Evolutionary conservation across 2,888 invertebrate species (phyloP), one percentile per base, ranked within the genome.

Genomic region (Autographa pulchrina): DNA sequence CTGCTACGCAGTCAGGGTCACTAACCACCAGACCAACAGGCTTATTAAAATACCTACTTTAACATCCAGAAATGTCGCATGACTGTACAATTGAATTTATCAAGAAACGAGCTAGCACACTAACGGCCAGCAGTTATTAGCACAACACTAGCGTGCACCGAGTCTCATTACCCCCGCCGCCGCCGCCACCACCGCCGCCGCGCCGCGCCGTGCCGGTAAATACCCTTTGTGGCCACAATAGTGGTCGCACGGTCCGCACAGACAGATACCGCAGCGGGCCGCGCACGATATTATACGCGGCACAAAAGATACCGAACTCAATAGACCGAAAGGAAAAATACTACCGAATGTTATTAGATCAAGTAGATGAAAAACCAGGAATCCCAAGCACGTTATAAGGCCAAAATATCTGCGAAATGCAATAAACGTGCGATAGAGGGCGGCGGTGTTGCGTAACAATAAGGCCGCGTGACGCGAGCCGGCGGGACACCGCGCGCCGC

Each of bases 401-500:
- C 74, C 77, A 82, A 81, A n/a, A 83, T 74, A 82, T 77, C 73
- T 68, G 72, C 67, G 69, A 80, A 83, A 83, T 75, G 77, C 77
- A 83, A 83, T 83, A 83, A 68, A 69, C 66, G 79, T 41, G 54
- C 62, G 70, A 70, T 38, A 70, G 70, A 31, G 56, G 20, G 43
- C 25, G 63, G 20, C 62, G 13, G 58, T 59, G 63, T 41, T 59
- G 64, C 78, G 64, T 61, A 64, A 62, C 79, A 74, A 70, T 68
- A 62, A 70, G 31, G 6, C 16, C 13, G 25, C n/a, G 66, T 52
- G 16, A 41, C 62, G 35, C 48, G n/a, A 3, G 18, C 5, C 8
- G 16, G 63, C 18, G 48, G 18, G 63, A 18, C 38, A 13, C 32
- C 20, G 13, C 18, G 31, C 8, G 2, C 7, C 25, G 25, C 18